phyloP scores from a whole-genome alignment of 1,140 invertebrate genomes.

The Heliconius melpomene region DNA sequence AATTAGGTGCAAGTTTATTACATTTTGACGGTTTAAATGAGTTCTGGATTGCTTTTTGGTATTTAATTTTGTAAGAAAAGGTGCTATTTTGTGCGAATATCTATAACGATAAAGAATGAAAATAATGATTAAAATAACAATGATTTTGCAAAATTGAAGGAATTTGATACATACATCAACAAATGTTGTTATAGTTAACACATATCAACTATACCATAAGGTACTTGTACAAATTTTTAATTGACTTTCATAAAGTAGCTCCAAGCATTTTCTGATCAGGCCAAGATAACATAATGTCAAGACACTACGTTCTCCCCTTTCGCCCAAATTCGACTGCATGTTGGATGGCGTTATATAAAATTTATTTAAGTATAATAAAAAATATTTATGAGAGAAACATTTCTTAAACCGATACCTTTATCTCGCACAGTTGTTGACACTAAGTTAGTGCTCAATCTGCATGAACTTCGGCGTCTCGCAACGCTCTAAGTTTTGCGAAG shows the following conservation, averaged over 20 bases:
- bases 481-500: not conserved
- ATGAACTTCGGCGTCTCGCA: slow-evolving; percentile 6
- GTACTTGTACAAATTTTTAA: no score
- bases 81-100: not conserved
- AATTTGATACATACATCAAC: no score
- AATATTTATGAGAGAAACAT: not conserved
- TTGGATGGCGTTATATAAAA: not conserved
- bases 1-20: slow-evolving; percentile 30
- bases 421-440: not conserved
- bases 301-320: no score
- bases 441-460: slow-evolving; percentile 11
- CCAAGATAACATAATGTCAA: no score
- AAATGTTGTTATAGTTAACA: not conserved
- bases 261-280: no score
- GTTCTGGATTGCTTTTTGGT: not conserved
- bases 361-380: not conserved
- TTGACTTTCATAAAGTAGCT: no score
- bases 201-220: not conserved
- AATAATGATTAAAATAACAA: no score
- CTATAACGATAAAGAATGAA: no score
- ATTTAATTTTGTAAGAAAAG: not conserved
- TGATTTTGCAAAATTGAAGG: no score
- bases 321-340: no score
- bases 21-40: slow-evolving; percentile 1
- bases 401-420: not conserved